Base-by-base conservation (phyloP, 2,888 invertebrate genomes). In the Parnassius mnemosyne region DNA sequence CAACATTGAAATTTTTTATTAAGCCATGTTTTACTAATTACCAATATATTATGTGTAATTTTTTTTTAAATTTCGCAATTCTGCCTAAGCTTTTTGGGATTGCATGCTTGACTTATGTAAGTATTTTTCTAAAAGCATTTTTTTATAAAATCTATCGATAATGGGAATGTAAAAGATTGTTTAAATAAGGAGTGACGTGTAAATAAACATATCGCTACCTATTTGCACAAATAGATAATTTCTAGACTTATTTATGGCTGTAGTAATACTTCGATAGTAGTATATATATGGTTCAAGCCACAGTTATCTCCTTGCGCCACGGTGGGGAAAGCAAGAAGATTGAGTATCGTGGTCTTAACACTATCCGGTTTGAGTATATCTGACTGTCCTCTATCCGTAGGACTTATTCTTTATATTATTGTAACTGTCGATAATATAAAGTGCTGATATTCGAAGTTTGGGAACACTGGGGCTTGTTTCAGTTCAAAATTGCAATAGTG, bases 211-310 rank as follows among this genome's bases (percentile, higher is more conserved):
- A 62, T 62, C 62, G 10, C 43, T 41, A 53, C 49, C 47, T 53
- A 16, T 53, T 61, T 53, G 62, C 62, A 62, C 62, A 62, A 62
- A 62, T 58, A 61, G 53, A 52, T n/a, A 44, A 9, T 49, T 13
- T 49, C 49, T 49, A 13, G 34, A 34, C 34, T 34, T 34, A 34
- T 34, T 34, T 34, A 34, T 34, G 34, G 7, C 34, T 34, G 34
- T 34, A 34, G 5, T 34, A 34, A 5, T 34, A 34, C 34, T 34
- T 34, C 34, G 34, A 34, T 34, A 7, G 34, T 5, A 34, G 34
- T 5, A 34, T 34, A 34, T 34, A 34, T 34, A 7, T 34, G 3
- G 25, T 20, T 20, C 20, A 25, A 25, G 25, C 16, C 20, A 10
- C 42, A 53, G 44, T 11, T 9, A 9, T 46, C 55, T 55, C 20